Evolutionary conservation across 1,140 invertebrate genomes (phyloP), one percentile per base, ranked within the genome.

Genomic region (Drosophila bocki): DNA sequence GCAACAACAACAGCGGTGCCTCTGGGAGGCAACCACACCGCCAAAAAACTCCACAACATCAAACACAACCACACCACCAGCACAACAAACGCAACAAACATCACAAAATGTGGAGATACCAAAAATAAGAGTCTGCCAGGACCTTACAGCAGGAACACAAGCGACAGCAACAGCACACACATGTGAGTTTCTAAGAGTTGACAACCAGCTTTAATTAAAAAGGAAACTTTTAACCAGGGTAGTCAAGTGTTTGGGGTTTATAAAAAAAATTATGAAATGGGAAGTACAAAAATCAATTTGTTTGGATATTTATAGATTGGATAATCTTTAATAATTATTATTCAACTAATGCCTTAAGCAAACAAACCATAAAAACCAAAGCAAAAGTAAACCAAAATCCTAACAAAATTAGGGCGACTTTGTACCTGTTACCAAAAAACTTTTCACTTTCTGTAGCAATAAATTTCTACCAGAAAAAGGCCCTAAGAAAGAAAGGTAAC

Each of bases 391-490:
- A 32, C 9, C 29, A 48, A 44, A 54, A 41, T 71, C 35, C 13
- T 39, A n/a, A 41, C 35, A 26, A 41, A 29, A 44, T 58, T 57
- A 19, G 41, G 32, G 2, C n/a, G 17, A 41, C 26, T 37, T 17
- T 39, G 5, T 72, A 72, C 71, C 58, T 75, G 71, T 75, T 75
- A 39, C 12, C 7, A 12, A 53, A 19, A 35, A 47, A 41, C 35
- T 78, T 79, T 79, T 82, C 83, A 86, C 79, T 86, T 86, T 83
- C 83, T 60, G 48, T 15, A 9, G 39, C 68, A 69, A 65, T 61
- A 81, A 61, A 75, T 64, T 75, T 64, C 15, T 26, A 12, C 15
- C 9, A 48, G 29, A 51, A 70, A 51, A 72, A 51, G 42, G 47
- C 61, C 57, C 54, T 51, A 45, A 47, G 56, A 56, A 61, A 70